Base-by-base conservation (phyloP, 2,888 invertebrate species). In the Nemotelus nigrinus region DNA sequence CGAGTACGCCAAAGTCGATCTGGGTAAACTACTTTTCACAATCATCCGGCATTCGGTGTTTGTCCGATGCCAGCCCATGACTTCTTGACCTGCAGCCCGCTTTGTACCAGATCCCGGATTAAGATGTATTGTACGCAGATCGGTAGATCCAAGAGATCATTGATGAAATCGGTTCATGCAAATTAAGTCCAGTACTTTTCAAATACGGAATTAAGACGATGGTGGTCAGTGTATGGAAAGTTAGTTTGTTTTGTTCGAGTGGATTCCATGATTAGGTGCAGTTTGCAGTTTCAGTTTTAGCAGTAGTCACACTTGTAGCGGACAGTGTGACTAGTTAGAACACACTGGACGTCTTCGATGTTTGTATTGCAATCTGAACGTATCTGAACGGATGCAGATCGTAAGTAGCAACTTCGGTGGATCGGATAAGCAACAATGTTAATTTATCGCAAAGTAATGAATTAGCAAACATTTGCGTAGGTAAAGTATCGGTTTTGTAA, bases 41-140 rank as follows among this genome's bases (percentile, higher is more conserved):
- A 47, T 41, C 43, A 53, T 70, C 55, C 25, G 25, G 48, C n/a
- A 67, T 48, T 44, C 67, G 50, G 67, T 25, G 25, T 25, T 25
- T 25, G 25, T 25, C 25, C 25, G 25, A 25, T 25, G 25, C 25
- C 70, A 45, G 65, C 65, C 45, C 57, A 65, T 57, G 65, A 76
- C 55, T 76, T 45, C 60, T 65, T 76, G 76, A 76, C 76, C 76
- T 76, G 76, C 10, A 45, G 55, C 25, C n/a, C 47, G 47, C 25
- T 25, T 8, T 55, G 25, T 25, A 67, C 50, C 67, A 53, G 67
- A 76, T 76, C 76, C 76, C 76, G 76, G 76, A 76, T 65, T 76
- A 39, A 25, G 60, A 63, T 74, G 25, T 25, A 25, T 25, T 25
- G 25, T 25, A 25, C 25, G 48, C 47, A 53, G 53, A 55, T 25